Percentiles rank a stretch among this genome's conserved stretches.
phyloP scores from a whole-genome alignment of 1,140 invertebrate species.

The Pseudomyrmex pallidus region DNA sequence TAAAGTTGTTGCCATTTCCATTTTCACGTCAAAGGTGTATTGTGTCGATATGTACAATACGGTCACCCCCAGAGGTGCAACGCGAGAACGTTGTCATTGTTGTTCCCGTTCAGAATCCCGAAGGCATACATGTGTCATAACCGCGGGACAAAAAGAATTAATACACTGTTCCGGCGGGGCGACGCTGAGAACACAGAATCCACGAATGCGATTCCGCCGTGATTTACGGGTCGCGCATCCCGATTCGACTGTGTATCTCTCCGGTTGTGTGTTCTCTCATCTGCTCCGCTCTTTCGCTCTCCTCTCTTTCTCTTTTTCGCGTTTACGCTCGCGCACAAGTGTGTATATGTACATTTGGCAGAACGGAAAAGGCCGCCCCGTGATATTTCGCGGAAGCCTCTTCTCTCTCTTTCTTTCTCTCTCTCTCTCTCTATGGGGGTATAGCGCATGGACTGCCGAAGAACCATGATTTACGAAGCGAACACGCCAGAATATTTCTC shows the following conservation, averaged over 20 bases:
- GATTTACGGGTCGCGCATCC: constrained; percentile 64
- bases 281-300: constrained; percentile 5
- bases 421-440: constrained; percentile 41
- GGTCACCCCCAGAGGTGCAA: background rate
- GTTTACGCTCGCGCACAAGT: constrained; percentile 25
- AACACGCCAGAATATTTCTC: constrained; percentile 80
- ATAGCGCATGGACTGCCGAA: constrained; percentile 73
- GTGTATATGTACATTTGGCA: constrained; percentile 62
- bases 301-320: constrained; percentile 17
- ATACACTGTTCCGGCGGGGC: constrained; percentile 54
- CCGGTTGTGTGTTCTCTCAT: background rate
- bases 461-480: constrained; percentile 79
- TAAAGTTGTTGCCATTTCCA: background rate
- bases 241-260: constrained; percentile 60
- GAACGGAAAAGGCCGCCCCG: constrained; percentile 48
- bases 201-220: constrained; percentile 57
- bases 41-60: constrained; percentile 6
- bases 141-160: constrained; percentile 60
- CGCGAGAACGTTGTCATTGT: constrained; percentile 34
- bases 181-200: constrained; percentile 68
- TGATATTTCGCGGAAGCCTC: constrained; percentile 68
- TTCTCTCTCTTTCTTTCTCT: no score
- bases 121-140: constrained; percentile 35
- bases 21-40: background rate
- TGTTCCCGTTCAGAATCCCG: constrained; percentile 22